phyloP scores from a whole-genome alignment of 1,140 invertebrate genomes.

The Parasteatoda tepidariorum region DNA sequence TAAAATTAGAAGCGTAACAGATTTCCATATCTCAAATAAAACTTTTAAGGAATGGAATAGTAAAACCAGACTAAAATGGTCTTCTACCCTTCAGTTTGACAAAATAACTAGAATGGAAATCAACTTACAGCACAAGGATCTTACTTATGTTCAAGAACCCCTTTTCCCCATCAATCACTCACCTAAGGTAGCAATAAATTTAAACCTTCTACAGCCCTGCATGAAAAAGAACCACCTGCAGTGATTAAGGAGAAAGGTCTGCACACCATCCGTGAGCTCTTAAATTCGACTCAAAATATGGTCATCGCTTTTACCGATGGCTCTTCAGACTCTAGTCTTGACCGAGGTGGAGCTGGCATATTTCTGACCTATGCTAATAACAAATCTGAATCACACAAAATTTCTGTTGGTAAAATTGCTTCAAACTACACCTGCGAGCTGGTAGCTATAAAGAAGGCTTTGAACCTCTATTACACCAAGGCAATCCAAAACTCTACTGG shows the following conservation, averaged over 20 bases:
- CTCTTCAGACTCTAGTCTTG: neutral
- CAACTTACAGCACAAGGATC: slow-evolving; percentile 10
- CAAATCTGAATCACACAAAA: neutral
- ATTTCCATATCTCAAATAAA: neutral
- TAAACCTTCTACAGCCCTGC: neutral
- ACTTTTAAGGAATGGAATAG: neutral
- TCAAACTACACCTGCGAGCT: slow-evolving; percentile 26
- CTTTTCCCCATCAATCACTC: neutral
- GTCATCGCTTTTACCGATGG: slow-evolving; percentile 1
- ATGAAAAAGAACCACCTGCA: neutral
- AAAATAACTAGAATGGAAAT: neutral
- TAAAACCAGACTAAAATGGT: neutral
- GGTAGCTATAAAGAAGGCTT: neutral
- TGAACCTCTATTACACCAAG: neutral
- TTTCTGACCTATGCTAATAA: neutral
- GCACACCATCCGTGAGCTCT: neutral
- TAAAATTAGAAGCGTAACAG: neutral
- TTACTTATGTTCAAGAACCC: neutral
- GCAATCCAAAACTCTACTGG: neutral
- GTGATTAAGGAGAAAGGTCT: neutral
- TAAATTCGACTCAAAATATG: neutral
- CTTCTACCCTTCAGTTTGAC: neutral
- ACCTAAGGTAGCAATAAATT: neutral
- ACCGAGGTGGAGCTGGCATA: neutral
- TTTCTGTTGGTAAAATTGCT: slow-evolving; percentile 9